Evolutionary conservation across 2,888 invertebrate species (phyloP).

Genomic region (Listrodromus nycthemerus): DNA sequence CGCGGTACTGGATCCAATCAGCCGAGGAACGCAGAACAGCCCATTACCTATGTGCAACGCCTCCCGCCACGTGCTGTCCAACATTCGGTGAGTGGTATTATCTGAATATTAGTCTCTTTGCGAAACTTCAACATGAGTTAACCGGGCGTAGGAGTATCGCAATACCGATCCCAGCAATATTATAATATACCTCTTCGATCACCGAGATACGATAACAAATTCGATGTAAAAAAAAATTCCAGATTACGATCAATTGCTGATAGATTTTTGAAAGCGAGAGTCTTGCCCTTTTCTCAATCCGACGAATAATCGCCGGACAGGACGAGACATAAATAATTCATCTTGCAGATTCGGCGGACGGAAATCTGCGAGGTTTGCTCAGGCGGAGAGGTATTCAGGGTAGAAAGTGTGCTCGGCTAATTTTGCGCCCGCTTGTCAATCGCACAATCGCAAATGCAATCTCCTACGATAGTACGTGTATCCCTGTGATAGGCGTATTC

Average conservation of each 20-base stretch:
- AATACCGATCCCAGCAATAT: conserved; percentile 35
- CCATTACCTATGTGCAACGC: conserved; percentile 56
- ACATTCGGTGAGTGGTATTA: conserved; percentile 65
- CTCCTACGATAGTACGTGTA: conserved; percentile 39
- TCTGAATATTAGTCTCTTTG: conserved; percentile 71
- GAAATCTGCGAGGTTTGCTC: conserved; percentile 45
- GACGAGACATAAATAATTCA: conserved; percentile 43
- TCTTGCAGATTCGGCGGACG: conserved; percentile 11
- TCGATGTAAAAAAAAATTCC: conserved; percentile 15
- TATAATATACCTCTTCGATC: conserved; percentile 61
- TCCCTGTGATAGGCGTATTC: conserved; percentile 33
- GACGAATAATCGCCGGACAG: conserved; percentile 33
- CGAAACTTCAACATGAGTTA: conserved; percentile 31
- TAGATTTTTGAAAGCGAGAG: conserved; percentile 66
- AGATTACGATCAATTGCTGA: conserved; percentile 22
- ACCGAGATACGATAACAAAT: conserved; percentile 41
- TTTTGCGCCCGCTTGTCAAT: conserved; percentile 62
- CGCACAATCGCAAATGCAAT: conserved; percentile 51
- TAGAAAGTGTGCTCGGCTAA: conserved; percentile 68
- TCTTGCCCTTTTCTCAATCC: conserved; percentile 8
- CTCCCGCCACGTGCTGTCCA: conserved; percentile 62
- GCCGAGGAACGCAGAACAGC: conserved; percentile 62
- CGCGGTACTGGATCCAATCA: conserved; percentile 74
- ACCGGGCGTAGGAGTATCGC: conserved; percentile 54
- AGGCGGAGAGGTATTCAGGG: conserved; percentile 59